phyloP scores from a whole-genome alignment of 1,140 invertebrate genomes.

The Triops longicaudatus region DNA sequence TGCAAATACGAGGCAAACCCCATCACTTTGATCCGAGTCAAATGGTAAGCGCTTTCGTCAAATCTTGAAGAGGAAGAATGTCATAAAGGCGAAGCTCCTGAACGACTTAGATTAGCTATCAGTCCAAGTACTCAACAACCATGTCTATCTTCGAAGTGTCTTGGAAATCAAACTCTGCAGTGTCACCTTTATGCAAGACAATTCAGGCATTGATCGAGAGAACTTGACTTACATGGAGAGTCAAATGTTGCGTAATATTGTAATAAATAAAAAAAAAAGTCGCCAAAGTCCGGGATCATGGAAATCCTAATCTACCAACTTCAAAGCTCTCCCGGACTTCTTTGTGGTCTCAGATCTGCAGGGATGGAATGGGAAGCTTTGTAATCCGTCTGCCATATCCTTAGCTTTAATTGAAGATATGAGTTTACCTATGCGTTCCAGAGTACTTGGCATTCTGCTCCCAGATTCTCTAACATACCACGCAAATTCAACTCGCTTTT shows the following conservation, averaged over 20 bases:
- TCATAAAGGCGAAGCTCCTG: neutral
- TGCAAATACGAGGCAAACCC: constrained; percentile 78
- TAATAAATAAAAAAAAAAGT: neutral
- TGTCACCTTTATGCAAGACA: no score
- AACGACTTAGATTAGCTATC: neutral
- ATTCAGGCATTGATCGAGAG: no score
- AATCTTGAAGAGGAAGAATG: neutral
- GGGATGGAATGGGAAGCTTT: neutral
- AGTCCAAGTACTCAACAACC: neutral
- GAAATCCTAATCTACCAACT: neutral
- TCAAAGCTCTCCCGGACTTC: neutral
- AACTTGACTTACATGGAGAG: no score
- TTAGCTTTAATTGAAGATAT: neutral
- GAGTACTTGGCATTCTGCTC: no score
- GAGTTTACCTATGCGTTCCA: no score
- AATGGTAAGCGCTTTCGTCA: constrained; percentile 55
- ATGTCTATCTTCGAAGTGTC: neutral
- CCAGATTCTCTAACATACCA: no score
- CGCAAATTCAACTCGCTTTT: no score
- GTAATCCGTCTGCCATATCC: neutral
- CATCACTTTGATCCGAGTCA: constrained; percentile 56
- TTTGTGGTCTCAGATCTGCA: neutral
- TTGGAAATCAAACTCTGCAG: no score
- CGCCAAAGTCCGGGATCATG: neutral
- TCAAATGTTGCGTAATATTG: no score